Evolutionary conservation across 2,113 vertebrate species (phyloP).

Genomic region (Nothoprocta pentlandii): DNA sequence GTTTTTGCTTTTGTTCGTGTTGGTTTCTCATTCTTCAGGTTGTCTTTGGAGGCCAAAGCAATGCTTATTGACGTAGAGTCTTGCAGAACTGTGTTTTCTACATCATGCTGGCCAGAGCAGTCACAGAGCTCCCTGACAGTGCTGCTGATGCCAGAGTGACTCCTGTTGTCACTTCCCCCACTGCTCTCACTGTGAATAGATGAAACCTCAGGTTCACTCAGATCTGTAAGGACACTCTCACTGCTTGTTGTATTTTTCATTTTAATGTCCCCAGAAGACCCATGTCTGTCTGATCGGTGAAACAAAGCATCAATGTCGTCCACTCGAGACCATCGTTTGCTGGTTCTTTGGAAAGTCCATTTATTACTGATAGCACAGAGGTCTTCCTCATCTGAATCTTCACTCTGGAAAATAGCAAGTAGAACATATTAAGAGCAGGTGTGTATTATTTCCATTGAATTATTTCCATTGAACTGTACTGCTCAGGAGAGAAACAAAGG

Average conservation of each 20-base stretch:
- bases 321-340: conserved; percentile 94
- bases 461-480: not conserved
- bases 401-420: conserved; percentile 81
- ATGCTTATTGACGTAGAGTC: conserved; percentile 76
- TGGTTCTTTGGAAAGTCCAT: conserved; percentile 97
- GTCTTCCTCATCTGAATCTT: conserved; percentile 97
- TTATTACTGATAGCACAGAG: conserved; percentile 94
- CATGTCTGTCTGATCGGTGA: conserved; percentile 76
- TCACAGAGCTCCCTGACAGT: conserved; percentile 80
- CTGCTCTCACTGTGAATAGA: conserved; percentile 94
- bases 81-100: conserved; percentile 80
- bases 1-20: conserved; percentile 88
- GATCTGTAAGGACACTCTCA: conserved; percentile 93
- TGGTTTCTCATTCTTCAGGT: conserved; percentile 86
- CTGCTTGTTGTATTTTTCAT: conserved; percentile 91
- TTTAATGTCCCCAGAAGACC: conserved; percentile 78
- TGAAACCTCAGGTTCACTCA: conserved; percentile 92
- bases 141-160: conserved; percentile 48
- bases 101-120: conserved; percentile 76
- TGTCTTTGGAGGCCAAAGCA: conserved; percentile 74
- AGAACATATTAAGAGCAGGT: not conserved
- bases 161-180: conserved; percentile 79
- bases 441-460: not conserved
- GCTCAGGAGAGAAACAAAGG: not conserved
- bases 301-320: conserved; percentile 84